Percentiles rank a stretch among this genome's conserved stretches.
These are phyloP conservation scores for Pantherophis vulpinus DNA, from an alignment of 2,797 vertebrate species.

Conservation along the genomic window DNA sequence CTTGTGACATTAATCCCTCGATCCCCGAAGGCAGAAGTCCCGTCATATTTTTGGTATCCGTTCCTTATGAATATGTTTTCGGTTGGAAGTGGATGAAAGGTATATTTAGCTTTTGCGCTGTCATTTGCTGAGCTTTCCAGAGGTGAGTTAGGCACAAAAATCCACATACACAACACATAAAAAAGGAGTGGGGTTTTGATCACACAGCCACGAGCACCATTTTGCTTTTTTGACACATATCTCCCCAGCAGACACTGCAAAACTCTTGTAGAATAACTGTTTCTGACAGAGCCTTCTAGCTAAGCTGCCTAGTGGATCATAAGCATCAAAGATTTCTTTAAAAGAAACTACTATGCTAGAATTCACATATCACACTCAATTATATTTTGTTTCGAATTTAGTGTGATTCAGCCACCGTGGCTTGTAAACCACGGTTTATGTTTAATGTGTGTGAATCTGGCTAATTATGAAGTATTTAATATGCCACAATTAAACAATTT, in stretches of 20 bases:
- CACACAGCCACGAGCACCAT: not conserved
- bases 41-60: not conserved
- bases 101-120: not conserved
- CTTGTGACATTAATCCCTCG: not conserved
- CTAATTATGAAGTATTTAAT: not conserved
- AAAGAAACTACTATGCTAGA: not conserved
- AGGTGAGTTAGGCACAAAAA: not conserved
- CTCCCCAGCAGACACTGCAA: not conserved
- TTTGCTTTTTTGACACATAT: not conserved
- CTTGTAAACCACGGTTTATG: not conserved
- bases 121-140: not conserved
- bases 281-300: not conserved
- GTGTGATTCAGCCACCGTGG: not conserved
- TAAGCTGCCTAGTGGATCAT: not conserved
- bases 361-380: not conserved
- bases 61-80: not conserved
- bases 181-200: not conserved
- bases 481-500: not conserved
- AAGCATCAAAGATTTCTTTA: not conserved
- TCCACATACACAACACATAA: not conserved
- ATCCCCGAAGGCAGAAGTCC: not conserved
- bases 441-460: not conserved
- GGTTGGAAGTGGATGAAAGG: not conserved
- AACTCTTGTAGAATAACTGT: not conserved
- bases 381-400: not conserved